phyloP scores from a whole-genome alignment of 2,113 vertebrate genomes.

The Proterorhinus semilunaris region DNA sequence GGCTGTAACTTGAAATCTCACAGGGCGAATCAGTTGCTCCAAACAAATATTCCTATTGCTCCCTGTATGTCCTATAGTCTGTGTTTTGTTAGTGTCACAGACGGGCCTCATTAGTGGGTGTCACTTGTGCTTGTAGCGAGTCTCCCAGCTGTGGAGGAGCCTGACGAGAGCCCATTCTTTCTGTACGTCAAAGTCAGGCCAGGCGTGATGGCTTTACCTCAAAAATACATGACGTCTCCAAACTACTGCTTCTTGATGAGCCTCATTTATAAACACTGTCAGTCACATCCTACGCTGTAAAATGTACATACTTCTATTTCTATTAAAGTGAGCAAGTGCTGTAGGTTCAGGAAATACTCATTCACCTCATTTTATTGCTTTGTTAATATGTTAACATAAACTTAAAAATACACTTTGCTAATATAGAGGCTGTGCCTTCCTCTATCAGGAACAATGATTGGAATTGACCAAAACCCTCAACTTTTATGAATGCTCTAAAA shows the following conservation, averaged over 20 bases:
- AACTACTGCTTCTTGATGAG: slow-evolving; percentile 33
- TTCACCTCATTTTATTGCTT: no score
- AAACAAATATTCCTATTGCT: slow-evolving; percentile 15
- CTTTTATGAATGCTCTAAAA: no score
- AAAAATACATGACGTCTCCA: slow-evolving; percentile 28
- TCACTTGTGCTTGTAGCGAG: slow-evolving; percentile 52
- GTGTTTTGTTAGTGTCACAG: slow-evolving; percentile 39
- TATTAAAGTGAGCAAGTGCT: slow-evolving; percentile 8
- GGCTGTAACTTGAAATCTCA: slow-evolving; percentile 9
- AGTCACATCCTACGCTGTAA: slow-evolving; percentile 10
- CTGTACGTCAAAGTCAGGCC: slow-evolving; percentile 42
- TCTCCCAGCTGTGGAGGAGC: slow-evolving; percentile 59
- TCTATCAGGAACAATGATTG: no score
- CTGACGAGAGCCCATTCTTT: slow-evolving; percentile 47
- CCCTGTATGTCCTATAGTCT: slow-evolving; percentile 32
- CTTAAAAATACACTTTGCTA: no score
- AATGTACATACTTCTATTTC: slow-evolving; percentile 20
- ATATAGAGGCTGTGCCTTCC: no score
- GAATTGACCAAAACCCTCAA: no score
- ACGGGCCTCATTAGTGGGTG: slow-evolving; percentile 63
- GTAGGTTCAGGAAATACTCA: no score
- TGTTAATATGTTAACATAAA: no score
- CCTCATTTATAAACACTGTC: slow-evolving; percentile 29
- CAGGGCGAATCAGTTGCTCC: slow-evolving; percentile 32
- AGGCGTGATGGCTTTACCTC: slow-evolving; percentile 44